Percentiles rank a stretch among this genome's conserved stretches.
Conservation (phyloP, 2,888 invertebrate species). For the Eristalis intricaria region DNA sequence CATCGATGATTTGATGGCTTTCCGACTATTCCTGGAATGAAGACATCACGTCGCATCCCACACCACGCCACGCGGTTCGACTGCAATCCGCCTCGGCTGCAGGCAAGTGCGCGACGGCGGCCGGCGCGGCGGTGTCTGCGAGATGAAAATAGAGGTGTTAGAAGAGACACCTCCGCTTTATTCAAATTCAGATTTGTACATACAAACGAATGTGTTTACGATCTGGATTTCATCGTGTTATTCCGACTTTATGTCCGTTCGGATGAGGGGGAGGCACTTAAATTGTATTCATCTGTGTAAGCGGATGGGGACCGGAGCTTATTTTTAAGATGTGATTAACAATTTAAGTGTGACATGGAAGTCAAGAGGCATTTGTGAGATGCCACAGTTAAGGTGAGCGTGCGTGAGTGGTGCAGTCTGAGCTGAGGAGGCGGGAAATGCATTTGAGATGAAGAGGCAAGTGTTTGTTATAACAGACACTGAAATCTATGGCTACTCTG, state of each 20-base stretch:
- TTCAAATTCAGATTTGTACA: background rate
- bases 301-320: background rate
- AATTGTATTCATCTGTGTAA: background rate
- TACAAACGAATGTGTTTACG: background rate
- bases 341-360: background rate
- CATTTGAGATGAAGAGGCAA: no score
- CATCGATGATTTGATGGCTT: background rate
- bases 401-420: background rate
- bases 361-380: background rate
- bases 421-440: no score
- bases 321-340: background rate
- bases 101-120: background rate
- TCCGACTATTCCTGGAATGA: background rate
- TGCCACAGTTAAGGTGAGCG: background rate
- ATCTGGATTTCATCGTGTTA: background rate
- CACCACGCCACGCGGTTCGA: background rate
- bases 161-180: background rate
- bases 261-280: background rate
- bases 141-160: background rate
- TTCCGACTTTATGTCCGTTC: background rate
- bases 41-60: background rate
- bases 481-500: no score
- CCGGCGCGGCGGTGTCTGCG: background rate
- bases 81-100: background rate
- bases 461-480: no score